These are phyloP conservation scores for Euzophera pinguis DNA, from an alignment of 2,888 invertebrate species.

Conservation along the genomic window DNA sequence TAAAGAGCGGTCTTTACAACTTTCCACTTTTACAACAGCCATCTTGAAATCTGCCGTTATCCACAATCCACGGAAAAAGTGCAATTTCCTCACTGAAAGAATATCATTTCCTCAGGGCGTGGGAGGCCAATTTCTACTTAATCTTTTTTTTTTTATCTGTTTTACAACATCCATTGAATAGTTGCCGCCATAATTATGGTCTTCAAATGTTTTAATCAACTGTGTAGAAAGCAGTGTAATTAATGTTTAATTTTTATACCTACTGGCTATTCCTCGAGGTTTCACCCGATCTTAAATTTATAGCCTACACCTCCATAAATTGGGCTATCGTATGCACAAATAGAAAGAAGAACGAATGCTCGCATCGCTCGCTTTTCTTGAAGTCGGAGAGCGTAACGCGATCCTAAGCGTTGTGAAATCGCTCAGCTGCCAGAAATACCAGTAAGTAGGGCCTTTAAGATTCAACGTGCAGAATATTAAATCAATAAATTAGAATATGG, in stretches of 20 bases:
- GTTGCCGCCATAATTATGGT: neutral
- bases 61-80: slow-evolving; percentile 18
- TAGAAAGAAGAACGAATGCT: no score
- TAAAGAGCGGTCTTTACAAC: neutral
- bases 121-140: slow-evolving; percentile 19
- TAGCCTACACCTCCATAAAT: no score
- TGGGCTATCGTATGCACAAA: no score
- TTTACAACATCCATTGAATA: neutral
- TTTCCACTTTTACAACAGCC: slow-evolving; percentile 3
- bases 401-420: no score
- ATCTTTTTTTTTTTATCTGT: slow-evolving; percentile 10
- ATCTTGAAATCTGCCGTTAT: neutral
- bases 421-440: no score
- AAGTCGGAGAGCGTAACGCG: no score
- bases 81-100: slow-evolving; percentile 26
- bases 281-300: no score
- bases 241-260: no score
- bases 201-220: neutral
- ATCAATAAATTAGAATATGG: slow-evolving; percentile 1
- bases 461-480: slow-evolving; percentile 7
- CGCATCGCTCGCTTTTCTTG: no score
- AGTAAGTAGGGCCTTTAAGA: neutral
- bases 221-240: neutral
- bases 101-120: slow-evolving; percentile 23
- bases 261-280: no score